Evolutionary conservation across 2,888 invertebrate genomes (phyloP).

Genomic region (Octodonta nipae): DNA sequence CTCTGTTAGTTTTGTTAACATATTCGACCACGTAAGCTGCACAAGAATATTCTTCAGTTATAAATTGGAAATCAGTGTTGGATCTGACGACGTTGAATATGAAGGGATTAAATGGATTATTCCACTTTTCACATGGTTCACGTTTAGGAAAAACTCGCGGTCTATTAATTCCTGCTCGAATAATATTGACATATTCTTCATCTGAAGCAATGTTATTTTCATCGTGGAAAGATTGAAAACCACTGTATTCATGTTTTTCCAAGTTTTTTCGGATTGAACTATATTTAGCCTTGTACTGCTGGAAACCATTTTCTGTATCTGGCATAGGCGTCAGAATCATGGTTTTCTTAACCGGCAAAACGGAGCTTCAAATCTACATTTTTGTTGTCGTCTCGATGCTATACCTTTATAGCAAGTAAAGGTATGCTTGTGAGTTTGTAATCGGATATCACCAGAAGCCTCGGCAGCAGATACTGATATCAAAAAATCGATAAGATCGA

Average conservation of each 20-base stretch:
- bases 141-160: slow-evolving; percentile 28
- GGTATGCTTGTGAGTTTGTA: background rate
- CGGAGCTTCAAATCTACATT: background rate
- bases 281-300: background rate
- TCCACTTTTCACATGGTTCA: slow-evolving; percentile 27
- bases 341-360: too few relatives aligned
- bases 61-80: slow-evolving; percentile 31
- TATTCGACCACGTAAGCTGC: slow-evolving; percentile 33
- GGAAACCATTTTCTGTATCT: background rate
- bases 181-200: slow-evolving; percentile 18
- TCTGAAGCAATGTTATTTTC: slow-evolving; percentile 17
- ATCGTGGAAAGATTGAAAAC: slow-evolving; percentile 3
- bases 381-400: background rate
- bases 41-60: slow-evolving; percentile 32
- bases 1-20: slow-evolving; percentile 30
- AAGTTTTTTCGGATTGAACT: background rate
- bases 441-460: background rate
- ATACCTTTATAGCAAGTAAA: slow-evolving; percentile 1
- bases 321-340: background rate
- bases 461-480: background rate
- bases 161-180: slow-evolving; percentile 17
- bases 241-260: slow-evolving; percentile 1
- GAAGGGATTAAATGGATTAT: slow-evolving; percentile 32
- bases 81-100: slow-evolving; percentile 24
- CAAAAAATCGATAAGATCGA: background rate